Evolutionary conservation across 1,140 invertebrate genomes (phyloP).

Genomic region (Drosophila watanabei): DNA sequence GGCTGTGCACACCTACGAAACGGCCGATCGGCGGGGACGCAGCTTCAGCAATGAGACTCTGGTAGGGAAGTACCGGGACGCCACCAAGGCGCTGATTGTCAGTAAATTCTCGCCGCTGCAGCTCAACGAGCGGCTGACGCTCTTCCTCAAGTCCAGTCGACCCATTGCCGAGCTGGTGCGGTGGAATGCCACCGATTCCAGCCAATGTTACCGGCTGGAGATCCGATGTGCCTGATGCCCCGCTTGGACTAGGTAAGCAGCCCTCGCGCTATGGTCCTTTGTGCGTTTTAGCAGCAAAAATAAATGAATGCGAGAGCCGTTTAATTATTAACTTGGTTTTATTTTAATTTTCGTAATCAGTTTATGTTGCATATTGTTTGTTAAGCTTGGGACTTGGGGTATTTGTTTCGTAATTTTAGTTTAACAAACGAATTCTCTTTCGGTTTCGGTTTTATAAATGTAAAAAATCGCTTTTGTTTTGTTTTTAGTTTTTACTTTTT

Average conservation of each 20-base stretch:
- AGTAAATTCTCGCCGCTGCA: conserved; percentile 81
- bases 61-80: conserved; percentile 66
- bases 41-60: conserved; percentile 65
- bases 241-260: background rate
- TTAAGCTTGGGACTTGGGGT: conserved; percentile 60
- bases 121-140: conserved; percentile 72
- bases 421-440: conserved; percentile 68
- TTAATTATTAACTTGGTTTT: conserved; percentile 59
- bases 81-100: conserved; percentile 76
- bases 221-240: conserved; percentile 64
- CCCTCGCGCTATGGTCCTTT: conserved; percentile 50
- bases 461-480: conserved; percentile 70
- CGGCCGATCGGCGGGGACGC: conserved; percentile 60
- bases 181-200: conserved; percentile 79
- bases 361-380: conserved; percentile 48
- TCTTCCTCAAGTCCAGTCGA: conserved; percentile 81
- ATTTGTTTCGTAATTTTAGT: conserved; percentile 58
- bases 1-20: conserved; percentile 65
- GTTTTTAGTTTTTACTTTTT: background rate
- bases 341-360: conserved; percentile 51
- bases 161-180: conserved; percentile 76
- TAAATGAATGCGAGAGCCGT: conserved; percentile 52
- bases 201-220: conserved; percentile 74
- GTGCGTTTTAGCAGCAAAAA: conserved; percentile 81
- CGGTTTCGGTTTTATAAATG: conserved; percentile 70